Evolutionary conservation across 2,888 invertebrate genomes (phyloP).

Genomic region (Pseudococcus jackbeardsleyi): DNA sequence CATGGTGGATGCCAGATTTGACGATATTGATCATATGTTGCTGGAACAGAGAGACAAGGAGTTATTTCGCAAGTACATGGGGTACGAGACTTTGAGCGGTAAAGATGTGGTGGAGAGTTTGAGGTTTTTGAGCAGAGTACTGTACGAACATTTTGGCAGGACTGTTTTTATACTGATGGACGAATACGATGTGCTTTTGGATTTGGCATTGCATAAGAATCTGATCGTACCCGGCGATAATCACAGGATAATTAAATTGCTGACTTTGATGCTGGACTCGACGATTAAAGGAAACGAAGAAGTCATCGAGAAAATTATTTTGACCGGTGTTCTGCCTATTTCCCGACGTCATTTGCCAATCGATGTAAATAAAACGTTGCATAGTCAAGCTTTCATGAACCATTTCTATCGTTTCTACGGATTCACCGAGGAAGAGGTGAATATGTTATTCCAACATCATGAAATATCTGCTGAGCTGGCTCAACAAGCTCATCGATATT

Average conservation of each 20-base stretch:
- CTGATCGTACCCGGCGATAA: not conserved
- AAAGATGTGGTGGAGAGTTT: not conserved
- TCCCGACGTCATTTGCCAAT: not conserved
- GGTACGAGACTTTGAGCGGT: not conserved
- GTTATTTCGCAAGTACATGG: not conserved
- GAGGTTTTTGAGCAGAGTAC: not conserved
- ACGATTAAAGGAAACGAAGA: not conserved
- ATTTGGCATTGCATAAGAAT: not conserved
- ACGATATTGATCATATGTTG: not conserved
- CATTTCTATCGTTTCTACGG: not conserved
- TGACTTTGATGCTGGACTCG: not conserved
- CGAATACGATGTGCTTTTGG: not conserved
- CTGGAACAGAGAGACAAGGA: not conserved
- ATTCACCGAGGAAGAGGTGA: slow-evolving; percentile 4
- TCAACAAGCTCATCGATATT: not conserved
- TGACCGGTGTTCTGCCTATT: not conserved
- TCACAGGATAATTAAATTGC: not conserved
- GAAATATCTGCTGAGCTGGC: not conserved
- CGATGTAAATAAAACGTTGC: not conserved
- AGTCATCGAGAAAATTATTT: not conserved
- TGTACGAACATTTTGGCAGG: not conserved
- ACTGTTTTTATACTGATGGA: not conserved
- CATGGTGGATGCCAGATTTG: not conserved
- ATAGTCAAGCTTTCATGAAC: not conserved
- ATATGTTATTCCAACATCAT: not conserved